Evolutionary conservation across 2,113 vertebrate species (phyloP), one percentile per base, ranked within the genome.

Genomic region (Nerophis lumbriciformis): DNA sequence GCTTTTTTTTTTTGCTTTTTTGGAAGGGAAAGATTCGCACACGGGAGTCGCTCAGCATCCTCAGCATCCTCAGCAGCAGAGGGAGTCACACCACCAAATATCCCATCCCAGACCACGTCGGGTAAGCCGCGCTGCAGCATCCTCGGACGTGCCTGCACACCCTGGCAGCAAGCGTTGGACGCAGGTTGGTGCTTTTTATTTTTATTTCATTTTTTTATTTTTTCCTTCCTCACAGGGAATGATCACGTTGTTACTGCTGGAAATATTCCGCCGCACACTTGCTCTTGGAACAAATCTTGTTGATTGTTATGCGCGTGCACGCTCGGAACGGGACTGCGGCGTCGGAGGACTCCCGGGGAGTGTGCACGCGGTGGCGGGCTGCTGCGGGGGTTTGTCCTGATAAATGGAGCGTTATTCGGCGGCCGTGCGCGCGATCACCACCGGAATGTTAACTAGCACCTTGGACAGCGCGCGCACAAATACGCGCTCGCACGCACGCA

Each of bases 381-480:
- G 59, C 28, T n/a, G 39, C 1, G 21, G 21, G 78, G 79, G 66
- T 77, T 77, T 77, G 74, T 69, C 73, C 71, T 83, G 86, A 87
- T 83, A 82, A 88, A 87, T 83, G 83, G 82, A 84, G 80, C 82
- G 82, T 84, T 84, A 79, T 88, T 85, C 82, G 75, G 78, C 78
- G 61, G 47, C 44, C 74, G 77, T 73, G 86, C 77, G 85, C 78
- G 84, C 75, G 86, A 82, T 85, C 87, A 83, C 87, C 85, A 83
- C 80, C 69, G 85, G 87, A 88, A 88, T 88, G 87, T 88, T 88
- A 88, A 88, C 85, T 77, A 88, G 87, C 85, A 84, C 79, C 85
- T 88, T 83, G 85, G 81, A 85, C 78, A 84, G 84, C 74, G 35
- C 56, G 63, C 78, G 65, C 75, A 19, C 19, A 19, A 19, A 19